These are phyloP conservation scores for Shinisaurus crocodilurus DNA, from an alignment of 2,113 vertebrate genomes.

Conservation along the genomic window DNA sequence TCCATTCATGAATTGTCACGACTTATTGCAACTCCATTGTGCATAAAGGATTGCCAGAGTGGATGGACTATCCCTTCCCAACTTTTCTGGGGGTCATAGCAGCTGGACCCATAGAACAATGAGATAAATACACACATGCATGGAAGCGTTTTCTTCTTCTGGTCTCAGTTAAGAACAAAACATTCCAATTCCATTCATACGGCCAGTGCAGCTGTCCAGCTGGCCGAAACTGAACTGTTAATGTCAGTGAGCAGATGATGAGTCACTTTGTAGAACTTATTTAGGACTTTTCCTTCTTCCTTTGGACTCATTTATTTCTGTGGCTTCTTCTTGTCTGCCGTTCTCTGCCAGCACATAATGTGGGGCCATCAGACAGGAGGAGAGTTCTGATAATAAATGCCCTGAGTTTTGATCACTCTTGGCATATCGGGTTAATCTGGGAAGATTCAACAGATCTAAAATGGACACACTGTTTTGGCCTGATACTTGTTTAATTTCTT, in stretches of 20 bases:
- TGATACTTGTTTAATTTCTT: not conserved
- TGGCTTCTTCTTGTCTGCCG: slow-evolving; percentile 38
- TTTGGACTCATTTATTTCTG: slow-evolving; percentile 43
- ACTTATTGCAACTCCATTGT: not conserved
- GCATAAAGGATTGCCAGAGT: not conserved
- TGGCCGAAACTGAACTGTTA: slow-evolving; percentile 70
- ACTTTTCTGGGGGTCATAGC: slow-evolving; percentile 68
- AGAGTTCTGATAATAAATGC: slow-evolving; percentile 33
- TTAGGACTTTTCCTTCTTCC: slow-evolving; percentile 54
- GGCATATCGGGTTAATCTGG: slow-evolving; percentile 29
- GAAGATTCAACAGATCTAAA: slow-evolving; percentile 37
- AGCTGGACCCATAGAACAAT: slow-evolving; percentile 75
- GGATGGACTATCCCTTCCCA: not conserved
- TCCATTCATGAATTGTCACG: not conserved
- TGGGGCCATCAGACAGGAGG: slow-evolving; percentile 55
- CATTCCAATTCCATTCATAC: slow-evolving; percentile 71
- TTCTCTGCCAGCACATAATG: slow-evolving; percentile 36
- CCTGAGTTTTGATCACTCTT: not conserved
- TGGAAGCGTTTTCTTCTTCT: slow-evolving; percentile 55
- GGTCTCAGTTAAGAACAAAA: slow-evolving; percentile 71
- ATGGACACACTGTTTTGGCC: not conserved
- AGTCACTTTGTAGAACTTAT: slow-evolving; percentile 70
- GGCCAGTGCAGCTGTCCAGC: slow-evolving; percentile 77
- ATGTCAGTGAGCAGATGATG: slow-evolving; percentile 75
- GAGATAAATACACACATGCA: slow-evolving; percentile 48